A percentile compares a stretch with the other conserved stretches of the same genome.
Evolutionary conservation across 2,888 invertebrate genomes (phyloP).

Genomic region (Luffia ferchaultella): DNA sequence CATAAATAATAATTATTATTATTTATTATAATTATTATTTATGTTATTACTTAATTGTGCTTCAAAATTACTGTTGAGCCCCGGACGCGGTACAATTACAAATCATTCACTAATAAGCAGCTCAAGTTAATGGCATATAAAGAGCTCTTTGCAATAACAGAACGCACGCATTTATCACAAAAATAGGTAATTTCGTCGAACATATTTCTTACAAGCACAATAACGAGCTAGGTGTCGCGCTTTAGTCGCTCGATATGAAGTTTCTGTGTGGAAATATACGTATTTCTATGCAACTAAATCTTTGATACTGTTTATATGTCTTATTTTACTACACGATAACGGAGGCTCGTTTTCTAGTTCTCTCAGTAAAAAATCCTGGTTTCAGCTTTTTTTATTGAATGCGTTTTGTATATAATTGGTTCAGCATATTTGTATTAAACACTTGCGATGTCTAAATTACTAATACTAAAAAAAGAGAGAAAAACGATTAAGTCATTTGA

Average conservation of each 20-base stretch:
- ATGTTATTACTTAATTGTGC: not conserved
- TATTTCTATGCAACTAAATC: too few relatives aligned
- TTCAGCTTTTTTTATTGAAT: too few relatives aligned
- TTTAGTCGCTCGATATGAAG: not conserved
- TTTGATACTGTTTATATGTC: too few relatives aligned
- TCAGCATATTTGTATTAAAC: too few relatives aligned
- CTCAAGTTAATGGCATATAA: constrained; percentile 58
- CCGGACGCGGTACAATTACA: constrained; percentile 17
- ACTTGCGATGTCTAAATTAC: too few relatives aligned
- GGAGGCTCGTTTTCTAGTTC: too few relatives aligned
- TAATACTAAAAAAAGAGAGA: too few relatives aligned
- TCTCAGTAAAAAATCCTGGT: too few relatives aligned
- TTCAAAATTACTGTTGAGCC: not conserved
- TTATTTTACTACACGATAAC: too few relatives aligned
- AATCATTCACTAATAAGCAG: constrained; percentile 58
- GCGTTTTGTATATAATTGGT: too few relatives aligned
- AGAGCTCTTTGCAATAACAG: constrained; percentile 41
- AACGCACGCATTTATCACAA: constrained; percentile 51
- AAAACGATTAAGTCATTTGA: too few relatives aligned
- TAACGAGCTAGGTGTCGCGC: not conserved
- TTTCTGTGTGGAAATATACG: not conserved
- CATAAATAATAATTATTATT: not conserved
- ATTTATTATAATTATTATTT: not conserved
- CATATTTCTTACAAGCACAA: constrained; percentile 27
- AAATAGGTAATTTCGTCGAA: constrained; percentile 55